These are phyloP conservation scores for Aldabrachelys gigantea DNA, from an alignment of 2,113 vertebrate genomes.

Conservation along the genomic window DNA sequence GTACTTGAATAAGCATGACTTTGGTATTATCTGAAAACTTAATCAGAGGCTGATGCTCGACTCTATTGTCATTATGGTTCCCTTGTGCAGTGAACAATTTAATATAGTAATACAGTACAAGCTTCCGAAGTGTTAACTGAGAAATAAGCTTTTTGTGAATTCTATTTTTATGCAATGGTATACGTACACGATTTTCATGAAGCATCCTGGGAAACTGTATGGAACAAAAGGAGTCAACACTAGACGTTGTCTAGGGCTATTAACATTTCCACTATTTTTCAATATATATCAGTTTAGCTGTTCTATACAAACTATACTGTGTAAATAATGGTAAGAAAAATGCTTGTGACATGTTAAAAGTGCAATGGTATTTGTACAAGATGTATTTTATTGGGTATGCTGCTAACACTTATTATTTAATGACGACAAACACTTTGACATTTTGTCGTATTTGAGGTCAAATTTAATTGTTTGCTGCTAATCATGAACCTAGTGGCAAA, in stretches of 20 bases:
- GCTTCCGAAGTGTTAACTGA: constrained; percentile 32
- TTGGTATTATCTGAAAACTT: not conserved
- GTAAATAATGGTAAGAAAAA: constrained; percentile 71
- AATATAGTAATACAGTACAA: constrained; percentile 25
- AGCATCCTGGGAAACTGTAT: constrained; percentile 80
- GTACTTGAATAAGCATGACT: not conserved
- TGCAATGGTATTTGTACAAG: constrained; percentile 73
- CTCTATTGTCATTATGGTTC: not conserved
- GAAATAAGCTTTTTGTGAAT: constrained; percentile 56
- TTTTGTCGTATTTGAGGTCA: constrained; percentile 54
- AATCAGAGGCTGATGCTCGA: not conserved
- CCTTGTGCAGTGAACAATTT: not conserved
- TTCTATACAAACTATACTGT: constrained; percentile 60
- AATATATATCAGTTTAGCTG: constrained; percentile 69
- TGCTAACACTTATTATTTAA: constrained; percentile 77
- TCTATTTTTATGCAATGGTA: constrained; percentile 69
- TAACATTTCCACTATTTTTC: constrained; percentile 63
- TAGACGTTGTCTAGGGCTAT: constrained; percentile 65
- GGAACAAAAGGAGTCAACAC: constrained; percentile 77
- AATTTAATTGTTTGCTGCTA: constrained; percentile 74
- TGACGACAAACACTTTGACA: constrained; percentile 42
- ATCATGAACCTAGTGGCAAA: constrained; percentile 29
- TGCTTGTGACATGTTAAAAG: constrained; percentile 67
- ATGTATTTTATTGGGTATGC: constrained; percentile 76
- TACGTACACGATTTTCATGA: constrained; percentile 53